Base-by-base conservation (phyloP, 1,140 invertebrate species). In the Telenomus remus region DNA sequence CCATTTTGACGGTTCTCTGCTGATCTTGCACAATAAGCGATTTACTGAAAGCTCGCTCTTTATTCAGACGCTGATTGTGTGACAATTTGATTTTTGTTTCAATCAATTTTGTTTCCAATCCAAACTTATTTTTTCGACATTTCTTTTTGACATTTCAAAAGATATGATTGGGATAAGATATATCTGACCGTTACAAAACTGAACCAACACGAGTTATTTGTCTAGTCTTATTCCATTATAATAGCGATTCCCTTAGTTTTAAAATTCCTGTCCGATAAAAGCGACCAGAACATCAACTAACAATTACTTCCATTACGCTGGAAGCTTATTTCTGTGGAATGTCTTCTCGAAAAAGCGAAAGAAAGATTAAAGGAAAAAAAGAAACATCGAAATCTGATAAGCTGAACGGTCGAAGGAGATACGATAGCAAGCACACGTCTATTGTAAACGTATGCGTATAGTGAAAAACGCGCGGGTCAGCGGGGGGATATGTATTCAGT, bases 331-430 rank as follows among this genome's bases (percentile, higher is more conserved):
- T 47, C n/a, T 49, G 27, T 44, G 13, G 37, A 35, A 53, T 55
- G n/a, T 27, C 42, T 13, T 8, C 12, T 6, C 44, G 42, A 54
- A 61, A 70, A 70, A 27, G 19, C n/a, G n/a, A n/a, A n/a, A n/a
- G n/a, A n/a, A 35, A 35, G 34, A 35, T 35, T 10, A 11, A 39
- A 4, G 37, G 37, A 39, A 11, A n/a, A 39, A 39, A 39, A 27
- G 19, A 11, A 56, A 42, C 50, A 42, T 56, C 10, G 68, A 55
- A 71, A 63, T 71, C 57, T 63, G 57, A 71, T 71, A 71, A 14
- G 8, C 35, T 42, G 8, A 19, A 14, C 15, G 16, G 15, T 0
- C 35, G 19, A n/a, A n/a, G n/a, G 16, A 50, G 53, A 57, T 59
- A 12, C 48, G 61, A 64, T 63, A 63, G 59, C 15, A 15, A 33